Evolutionary conservation across 2,888 invertebrate genomes (phyloP).

Genomic region (Polia nebulosa): DNA sequence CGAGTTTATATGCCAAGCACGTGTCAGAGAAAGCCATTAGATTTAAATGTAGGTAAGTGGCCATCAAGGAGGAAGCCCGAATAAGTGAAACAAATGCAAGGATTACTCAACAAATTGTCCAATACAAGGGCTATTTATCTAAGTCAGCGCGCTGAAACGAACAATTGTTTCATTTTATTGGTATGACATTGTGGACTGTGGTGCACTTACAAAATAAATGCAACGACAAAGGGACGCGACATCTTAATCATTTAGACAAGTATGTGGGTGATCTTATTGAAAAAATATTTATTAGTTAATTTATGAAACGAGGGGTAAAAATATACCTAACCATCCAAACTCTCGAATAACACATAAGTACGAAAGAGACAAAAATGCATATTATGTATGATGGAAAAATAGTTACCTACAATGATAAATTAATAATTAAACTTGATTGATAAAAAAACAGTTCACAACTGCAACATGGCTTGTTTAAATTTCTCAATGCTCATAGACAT

Average conservation of each 20-base stretch:
- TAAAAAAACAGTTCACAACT: slow-evolving; percentile 10
- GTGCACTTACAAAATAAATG: slow-evolving; percentile 36
- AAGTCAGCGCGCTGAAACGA: slow-evolving; percentile 83
- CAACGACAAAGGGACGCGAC: slow-evolving; percentile 6
- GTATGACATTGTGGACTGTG: slow-evolving; percentile 72
- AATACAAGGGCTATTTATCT: slow-evolving; percentile 90
- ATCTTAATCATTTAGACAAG: neutral
- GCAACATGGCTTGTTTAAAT: slow-evolving; percentile 17
- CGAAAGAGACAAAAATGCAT: neutral
- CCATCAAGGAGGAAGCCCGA: slow-evolving; percentile 84
- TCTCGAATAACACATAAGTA: neutral
- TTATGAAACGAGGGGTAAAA: neutral
- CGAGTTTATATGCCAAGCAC: slow-evolving; percentile 82
- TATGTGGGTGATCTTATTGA: neutral
- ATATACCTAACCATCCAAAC: neutral
- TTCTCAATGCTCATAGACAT: neutral
- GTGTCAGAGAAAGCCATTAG: slow-evolving; percentile 75
- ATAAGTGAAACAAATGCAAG: slow-evolving; percentile 90
- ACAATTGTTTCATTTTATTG: slow-evolving; percentile 82
- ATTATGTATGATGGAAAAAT: neutral
- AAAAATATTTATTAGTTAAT: neutral
- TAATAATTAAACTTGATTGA: slow-evolving; percentile 15
- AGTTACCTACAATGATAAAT: neutral
- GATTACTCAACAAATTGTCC: slow-evolving; percentile 90
- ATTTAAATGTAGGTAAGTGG: slow-evolving; percentile 81